These are phyloP conservation scores for Hyla sarda DNA, from an alignment of 2,113 vertebrate genomes.

Conservation along the genomic window DNA sequence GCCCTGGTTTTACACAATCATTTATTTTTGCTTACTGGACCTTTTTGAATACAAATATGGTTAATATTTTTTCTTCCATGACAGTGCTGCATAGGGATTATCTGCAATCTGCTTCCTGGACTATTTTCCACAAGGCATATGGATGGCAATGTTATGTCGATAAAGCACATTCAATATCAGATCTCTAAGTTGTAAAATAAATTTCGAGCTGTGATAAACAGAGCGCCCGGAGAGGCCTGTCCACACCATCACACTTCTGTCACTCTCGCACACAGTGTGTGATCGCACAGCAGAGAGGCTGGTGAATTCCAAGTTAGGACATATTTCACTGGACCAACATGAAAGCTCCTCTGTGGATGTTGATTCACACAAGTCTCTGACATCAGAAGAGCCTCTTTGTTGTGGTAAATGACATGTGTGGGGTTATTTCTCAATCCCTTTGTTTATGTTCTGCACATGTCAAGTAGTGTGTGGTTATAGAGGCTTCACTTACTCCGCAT, in stretches of 20 bases:
- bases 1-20: not conserved
- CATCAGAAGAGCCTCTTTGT: slow-evolving; percentile 39
- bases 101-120: not conserved
- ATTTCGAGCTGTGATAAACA: slow-evolving; percentile 18
- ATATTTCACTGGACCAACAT: slow-evolving; percentile 46
- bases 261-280: not conserved
- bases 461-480: slow-evolving; percentile 23
- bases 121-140: not conserved
- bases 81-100: not conserved
- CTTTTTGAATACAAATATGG: not conserved
- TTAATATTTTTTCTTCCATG: not conserved
- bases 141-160: not conserved
- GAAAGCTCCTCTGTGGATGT: slow-evolving; percentile 31
- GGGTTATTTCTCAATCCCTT: slow-evolving; percentile 48
- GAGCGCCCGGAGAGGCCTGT: not conserved
- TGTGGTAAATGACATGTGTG: slow-evolving; percentile 51
- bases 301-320: slow-evolving; percentile 29
- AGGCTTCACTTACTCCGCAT: not conserved
- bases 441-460: slow-evolving; percentile 51
- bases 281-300: not conserved
- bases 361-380: slow-evolving; percentile 22
- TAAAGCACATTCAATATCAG: not conserved
- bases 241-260: slow-evolving; percentile 15
- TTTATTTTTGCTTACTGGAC: too few species aligned
- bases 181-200: not conserved